Base-by-base conservation (phyloP, 2,797 vertebrate species). In the Muscicapa striata region DNA sequence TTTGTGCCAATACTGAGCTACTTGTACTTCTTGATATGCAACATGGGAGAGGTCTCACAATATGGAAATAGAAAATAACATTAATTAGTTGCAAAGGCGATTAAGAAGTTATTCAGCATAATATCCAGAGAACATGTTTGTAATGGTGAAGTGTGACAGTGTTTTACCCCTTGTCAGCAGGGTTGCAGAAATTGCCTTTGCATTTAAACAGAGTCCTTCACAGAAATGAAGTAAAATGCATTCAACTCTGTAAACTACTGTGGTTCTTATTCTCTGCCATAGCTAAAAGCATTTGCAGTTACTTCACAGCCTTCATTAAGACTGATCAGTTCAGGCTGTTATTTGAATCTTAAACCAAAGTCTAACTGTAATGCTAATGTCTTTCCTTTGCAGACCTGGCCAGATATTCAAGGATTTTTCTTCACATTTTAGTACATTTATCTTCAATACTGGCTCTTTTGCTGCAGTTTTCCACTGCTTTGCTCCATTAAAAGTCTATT, bases 401-500 rank as follows among this genome's bases (percentile, higher is more conserved):
- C 27, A 78, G 40, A 38, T 63, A 90, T 54, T 62, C 62, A 90
- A 81, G 67, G 75, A 80, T 27, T 20, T 90, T 76, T 76, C 61
- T 94, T 64, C 38, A 70, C 26, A 52, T 48, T 90, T 89, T 55
- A 91, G 34, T 84, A 63, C 45, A 70, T 92, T 83, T 84, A 54
- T 87, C 84, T 82, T 89, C n/a, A 79, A n/a, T 64, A 46, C 24
- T 49, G 51, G 4, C 59, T 84, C 45, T 95, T 95, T 68, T 84
- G 32, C 34, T 70, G 34, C 10, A 84, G 38, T 57, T 79, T 93
- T 70, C 38, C 14, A 67, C 15, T 2, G 6, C 54, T 59, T 19
- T 73, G 38, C 32, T 87, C 58, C 41, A 89, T 87, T 89, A 74
- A 54, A 90, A 92, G 24, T 68, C 67, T 80, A 70, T 90, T 89